Base-by-base conservation (phyloP, 2,797 vertebrate genomes). In the Enteromius unitaeniatus region DNA sequence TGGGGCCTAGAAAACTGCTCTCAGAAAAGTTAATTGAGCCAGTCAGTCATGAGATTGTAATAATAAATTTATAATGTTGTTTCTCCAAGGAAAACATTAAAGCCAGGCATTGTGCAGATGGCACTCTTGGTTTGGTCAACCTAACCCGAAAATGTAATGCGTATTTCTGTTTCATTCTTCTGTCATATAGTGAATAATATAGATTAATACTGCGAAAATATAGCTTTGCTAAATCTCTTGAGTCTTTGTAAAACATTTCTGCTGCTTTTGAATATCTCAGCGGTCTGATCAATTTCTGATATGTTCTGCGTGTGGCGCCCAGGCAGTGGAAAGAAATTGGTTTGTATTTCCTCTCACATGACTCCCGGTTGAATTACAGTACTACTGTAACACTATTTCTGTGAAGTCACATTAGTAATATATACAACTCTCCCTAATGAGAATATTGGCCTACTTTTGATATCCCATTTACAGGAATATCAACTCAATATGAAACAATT, bases 21-120 rank as follows among this genome's bases (percentile, higher is more conserved):
- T 76, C 26, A 75, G 69, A 79, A 64, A 88, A 76, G 64, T 72
- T 62, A 64, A 86, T 84, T 86, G 65, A 85, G 28, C n/a, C 67
- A 86, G 80, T 53, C 67, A 65, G 64, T 58, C 49, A 64, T 28
- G 17, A 45, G 31, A 69, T 47, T 58, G 37, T 53, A 49, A 85
- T 78, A 73, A 77, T 85, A 86, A 2, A 82, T 86, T 34, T 81
- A 82, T 78, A 80, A 73, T 47, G 40, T 69, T 85, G 45, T 69
- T 74, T 69, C 78, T 78, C 47, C 17, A 37, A 45, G 67, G 55
- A 76, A 70, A 51, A 69, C 67, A 81, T 55, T 31, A 78, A 73
- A 74, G 64, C n/a, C 42, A 53, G 10, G 34, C 62, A 69, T 64
- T 69, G 47, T 31, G 53, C 51, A 64, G 72, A 31, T 53, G 62